A percentile compares a stretch with the other conserved stretches of the same genome.
These are phyloP conservation scores for Drosophila mayaguana DNA, from an alignment of 2,888 invertebrate species.

Conservation along the genomic window DNA sequence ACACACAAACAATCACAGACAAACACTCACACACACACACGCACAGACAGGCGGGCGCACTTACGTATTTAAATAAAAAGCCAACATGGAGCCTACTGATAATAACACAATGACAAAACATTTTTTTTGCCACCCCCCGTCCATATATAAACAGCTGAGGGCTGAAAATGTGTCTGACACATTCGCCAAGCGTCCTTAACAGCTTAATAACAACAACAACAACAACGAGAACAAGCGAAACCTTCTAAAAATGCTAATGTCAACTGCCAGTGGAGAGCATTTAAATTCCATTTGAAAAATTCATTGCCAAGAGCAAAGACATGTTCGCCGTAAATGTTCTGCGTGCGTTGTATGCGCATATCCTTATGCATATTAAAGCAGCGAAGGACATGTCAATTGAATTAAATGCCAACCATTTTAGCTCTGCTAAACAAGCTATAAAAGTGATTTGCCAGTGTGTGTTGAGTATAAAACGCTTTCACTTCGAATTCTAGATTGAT, in stretches of 20 bases:
- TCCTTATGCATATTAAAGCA: constrained; percentile 53
- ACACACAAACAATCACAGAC: constrained; percentile 8
- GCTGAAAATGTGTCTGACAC: constrained; percentile 67
- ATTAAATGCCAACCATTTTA: constrained; percentile 37
- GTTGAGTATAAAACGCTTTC: not conserved
- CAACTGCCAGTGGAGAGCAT: constrained; percentile 71
- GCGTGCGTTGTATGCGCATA: constrained; percentile 24
- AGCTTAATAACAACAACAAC: constrained; percentile 18
- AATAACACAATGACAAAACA: constrained; percentile 70
- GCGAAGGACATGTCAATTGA: constrained; percentile 21
- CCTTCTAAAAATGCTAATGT: constrained; percentile 68
- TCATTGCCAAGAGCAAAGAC: constrained; percentile 66
- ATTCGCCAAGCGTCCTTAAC: constrained; percentile 44
- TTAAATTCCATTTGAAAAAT: constrained; percentile 75
- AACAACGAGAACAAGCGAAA: constrained; percentile 3
- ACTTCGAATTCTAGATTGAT: constrained; percentile 35
- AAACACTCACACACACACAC: constrained; percentile 8
- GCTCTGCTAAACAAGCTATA: constrained; percentile 19
- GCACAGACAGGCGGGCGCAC: not conserved
- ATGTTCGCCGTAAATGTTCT: constrained; percentile 51
- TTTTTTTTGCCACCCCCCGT: constrained; percentile 1
- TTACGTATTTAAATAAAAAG: constrained; percentile 33
- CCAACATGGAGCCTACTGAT: constrained; percentile 44
- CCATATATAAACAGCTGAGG: constrained; percentile 21
- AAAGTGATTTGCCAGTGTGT: constrained; percentile 33